Percentiles rank a stretch among this genome's conserved stretches.
Evolutionary conservation across 2,888 invertebrate genomes (phyloP).

Genomic region (Volucella bombylans): DNA sequence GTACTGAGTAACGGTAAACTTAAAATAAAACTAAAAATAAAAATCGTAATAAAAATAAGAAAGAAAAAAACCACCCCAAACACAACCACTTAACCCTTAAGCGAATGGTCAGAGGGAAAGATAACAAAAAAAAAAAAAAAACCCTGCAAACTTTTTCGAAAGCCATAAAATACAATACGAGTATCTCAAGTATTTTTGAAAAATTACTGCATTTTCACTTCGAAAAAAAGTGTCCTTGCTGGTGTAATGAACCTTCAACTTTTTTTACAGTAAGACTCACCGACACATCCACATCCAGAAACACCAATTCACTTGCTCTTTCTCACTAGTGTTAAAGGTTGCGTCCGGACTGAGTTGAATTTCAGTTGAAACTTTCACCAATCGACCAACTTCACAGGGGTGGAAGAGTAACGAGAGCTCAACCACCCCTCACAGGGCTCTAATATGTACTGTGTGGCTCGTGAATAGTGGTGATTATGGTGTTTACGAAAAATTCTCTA

Average conservation of each 20-base stretch:
- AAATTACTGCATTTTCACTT: conserved; percentile 63
- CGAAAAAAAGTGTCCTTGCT: conserved; percentile 65
- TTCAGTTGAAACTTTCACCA: conserved; percentile 38
- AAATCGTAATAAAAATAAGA: conserved; percentile 6
- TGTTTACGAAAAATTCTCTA: conserved; percentile 7
- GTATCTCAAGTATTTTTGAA: conserved; percentile 48
- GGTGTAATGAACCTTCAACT: conserved; percentile 76
- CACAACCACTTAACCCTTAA: conserved; percentile 49
- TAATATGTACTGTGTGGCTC: too few relatives aligned
- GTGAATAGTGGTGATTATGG: too few relatives aligned
- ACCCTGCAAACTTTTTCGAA: conserved; percentile 24
- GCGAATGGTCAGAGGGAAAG: conserved; percentile 39
- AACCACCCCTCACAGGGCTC: background rate
- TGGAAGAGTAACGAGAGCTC: conserved; percentile 9
- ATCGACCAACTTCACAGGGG: conserved; percentile 26
- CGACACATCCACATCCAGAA: conserved; percentile 10
- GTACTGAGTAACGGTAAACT: conserved; percentile 5
- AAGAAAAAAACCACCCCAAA: background rate
- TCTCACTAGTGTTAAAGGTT: background rate
- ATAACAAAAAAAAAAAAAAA: conserved; percentile 6
- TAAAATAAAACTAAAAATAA: background rate
- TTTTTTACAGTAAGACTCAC: conserved; percentile 44
- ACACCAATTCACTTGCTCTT: background rate
- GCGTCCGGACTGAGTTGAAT: background rate
- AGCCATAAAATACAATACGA: conserved; percentile 31